phyloP scores from a whole-genome alignment of 2,888 invertebrate species.

The Tinea semifulvella region DNA sequence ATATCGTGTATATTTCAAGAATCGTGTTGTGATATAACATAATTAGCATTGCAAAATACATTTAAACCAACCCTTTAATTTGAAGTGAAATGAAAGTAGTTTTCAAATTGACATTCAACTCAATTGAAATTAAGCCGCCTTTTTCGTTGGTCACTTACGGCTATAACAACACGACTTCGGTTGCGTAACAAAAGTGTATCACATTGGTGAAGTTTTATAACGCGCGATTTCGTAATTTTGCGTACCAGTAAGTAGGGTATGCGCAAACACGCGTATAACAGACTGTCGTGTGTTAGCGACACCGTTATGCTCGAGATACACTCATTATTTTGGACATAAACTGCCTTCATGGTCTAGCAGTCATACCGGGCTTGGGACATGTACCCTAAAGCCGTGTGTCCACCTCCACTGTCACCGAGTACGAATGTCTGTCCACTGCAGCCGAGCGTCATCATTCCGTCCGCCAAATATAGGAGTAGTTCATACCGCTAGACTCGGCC shows the following conservation, averaged over 20 bases:
- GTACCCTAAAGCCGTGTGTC: too few relatives aligned
- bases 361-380: too few relatives aligned
- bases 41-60: too few relatives aligned
- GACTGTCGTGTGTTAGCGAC: neutral
- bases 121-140: neutral
- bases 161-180: neutral
- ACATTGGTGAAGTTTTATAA: constrained; percentile 2
- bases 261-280: constrained; percentile 17
- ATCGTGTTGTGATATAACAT: too few relatives aligned
- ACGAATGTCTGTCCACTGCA: too few relatives aligned
- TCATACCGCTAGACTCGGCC: too few relatives aligned
- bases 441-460: too few relatives aligned
- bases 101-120: constrained; percentile 1
- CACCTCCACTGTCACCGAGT: too few relatives aligned
- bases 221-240: constrained; percentile 16
- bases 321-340: too few relatives aligned
- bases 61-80: neutral
- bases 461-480: too few relatives aligned
- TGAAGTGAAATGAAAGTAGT: constrained; percentile 2
- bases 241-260: constrained; percentile 24
- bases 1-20: too few relatives aligned
- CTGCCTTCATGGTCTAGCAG: too few relatives aligned
- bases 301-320: neutral
- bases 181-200: constrained; percentile 11
- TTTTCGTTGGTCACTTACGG: constrained; percentile 1